Evolutionary conservation across 2,113 vertebrate genomes (phyloP).

Genomic region (Stigmatopora argus): DNA sequence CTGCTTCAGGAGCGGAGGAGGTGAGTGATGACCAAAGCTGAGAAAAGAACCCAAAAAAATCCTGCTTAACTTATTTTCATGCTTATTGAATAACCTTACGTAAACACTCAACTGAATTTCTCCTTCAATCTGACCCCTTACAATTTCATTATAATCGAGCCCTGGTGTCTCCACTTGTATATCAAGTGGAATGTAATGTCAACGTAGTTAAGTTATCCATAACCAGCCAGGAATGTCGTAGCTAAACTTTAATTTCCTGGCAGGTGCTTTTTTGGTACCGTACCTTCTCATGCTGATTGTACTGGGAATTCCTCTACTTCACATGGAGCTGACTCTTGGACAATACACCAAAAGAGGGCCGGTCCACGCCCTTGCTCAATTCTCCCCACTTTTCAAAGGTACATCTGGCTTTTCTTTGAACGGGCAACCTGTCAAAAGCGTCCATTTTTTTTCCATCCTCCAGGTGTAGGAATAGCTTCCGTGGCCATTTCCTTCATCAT

Average conservation of each 20-base stretch:
- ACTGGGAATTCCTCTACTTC: conserved; percentile 70
- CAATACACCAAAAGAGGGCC: conserved; percentile 69
- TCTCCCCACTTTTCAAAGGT: conserved; percentile 75
- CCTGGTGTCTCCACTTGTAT: too few relatives aligned
- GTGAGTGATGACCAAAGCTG: conserved; percentile 43
- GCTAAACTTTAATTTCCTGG: background rate
- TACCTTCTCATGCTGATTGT: conserved; percentile 73
- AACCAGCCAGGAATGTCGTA: too few relatives aligned
- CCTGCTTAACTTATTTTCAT: too few relatives aligned
- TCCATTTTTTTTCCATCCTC: conserved; percentile 7
- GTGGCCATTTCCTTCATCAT: conserved; percentile 76
- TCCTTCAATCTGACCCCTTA: too few relatives aligned
- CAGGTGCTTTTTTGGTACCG: conserved; percentile 73
- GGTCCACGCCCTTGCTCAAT: conserved; percentile 61
- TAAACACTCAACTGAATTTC: too few relatives aligned
- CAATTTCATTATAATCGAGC: too few relatives aligned
- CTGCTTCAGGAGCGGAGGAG: conserved; percentile 75
- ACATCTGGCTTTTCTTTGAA: background rate
- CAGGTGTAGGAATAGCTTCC: conserved; percentile 72
- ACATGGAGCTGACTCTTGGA: conserved; percentile 72
- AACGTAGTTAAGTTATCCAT: too few relatives aligned
- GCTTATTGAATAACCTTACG: too few relatives aligned
- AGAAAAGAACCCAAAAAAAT: too few relatives aligned
- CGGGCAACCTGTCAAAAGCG: too few relatives aligned
- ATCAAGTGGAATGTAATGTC: too few relatives aligned